A percentile compares a stretch with the other conserved stretches of the same genome.
phyloP scores from a whole-genome alignment of 2,113 vertebrate species.

The Scortum barcoo region DNA sequence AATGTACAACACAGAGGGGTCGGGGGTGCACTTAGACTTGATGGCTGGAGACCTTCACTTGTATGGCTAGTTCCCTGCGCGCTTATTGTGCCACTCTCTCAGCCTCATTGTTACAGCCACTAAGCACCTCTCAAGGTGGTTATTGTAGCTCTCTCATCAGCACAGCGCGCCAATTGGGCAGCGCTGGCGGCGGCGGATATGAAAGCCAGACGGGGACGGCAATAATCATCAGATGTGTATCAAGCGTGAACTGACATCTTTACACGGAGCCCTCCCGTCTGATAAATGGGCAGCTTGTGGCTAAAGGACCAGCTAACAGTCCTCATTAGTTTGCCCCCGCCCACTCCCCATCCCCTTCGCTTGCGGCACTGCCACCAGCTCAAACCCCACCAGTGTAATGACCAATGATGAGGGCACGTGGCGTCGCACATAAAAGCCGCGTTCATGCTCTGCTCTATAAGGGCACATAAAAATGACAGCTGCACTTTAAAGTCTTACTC shows the following conservation, averaged over 20 bases:
- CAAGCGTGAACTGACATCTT: constrained; percentile 53
- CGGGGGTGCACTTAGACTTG: constrained; percentile 50
- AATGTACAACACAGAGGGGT: constrained; percentile 16
- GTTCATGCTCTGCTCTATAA: constrained; percentile 45
- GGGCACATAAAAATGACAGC: constrained; percentile 77
- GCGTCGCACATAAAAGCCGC: constrained; percentile 51
- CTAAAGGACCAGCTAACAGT: constrained; percentile 74
- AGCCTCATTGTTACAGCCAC: constrained; percentile 28
- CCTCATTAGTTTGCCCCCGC: constrained; percentile 74
- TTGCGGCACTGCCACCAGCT: neutral
- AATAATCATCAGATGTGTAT: constrained; percentile 57
- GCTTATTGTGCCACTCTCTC: constrained; percentile 38
- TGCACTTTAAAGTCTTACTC: constrained; percentile 69
- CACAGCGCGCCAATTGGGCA: constrained; percentile 12
- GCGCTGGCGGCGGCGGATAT: neutral
- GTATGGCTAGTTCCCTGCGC: constrained; percentile 22
- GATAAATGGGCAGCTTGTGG: constrained; percentile 79
- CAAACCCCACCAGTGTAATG: constrained; percentile 51
- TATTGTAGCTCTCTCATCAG: constrained; percentile 58
- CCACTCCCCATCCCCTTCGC: neutral
- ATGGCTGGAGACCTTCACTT: constrained; percentile 44
- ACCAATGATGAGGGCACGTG: constrained; percentile 69
- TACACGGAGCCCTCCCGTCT: constrained; percentile 57
- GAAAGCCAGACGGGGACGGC: constrained; percentile 23
- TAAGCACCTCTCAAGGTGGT: constrained; percentile 64